Percentiles rank a stretch among this genome's conserved stretches.
Evolutionary conservation across 2,797 vertebrate genomes (phyloP).

Genomic region (Oryzias dopingdopingensis): DNA sequence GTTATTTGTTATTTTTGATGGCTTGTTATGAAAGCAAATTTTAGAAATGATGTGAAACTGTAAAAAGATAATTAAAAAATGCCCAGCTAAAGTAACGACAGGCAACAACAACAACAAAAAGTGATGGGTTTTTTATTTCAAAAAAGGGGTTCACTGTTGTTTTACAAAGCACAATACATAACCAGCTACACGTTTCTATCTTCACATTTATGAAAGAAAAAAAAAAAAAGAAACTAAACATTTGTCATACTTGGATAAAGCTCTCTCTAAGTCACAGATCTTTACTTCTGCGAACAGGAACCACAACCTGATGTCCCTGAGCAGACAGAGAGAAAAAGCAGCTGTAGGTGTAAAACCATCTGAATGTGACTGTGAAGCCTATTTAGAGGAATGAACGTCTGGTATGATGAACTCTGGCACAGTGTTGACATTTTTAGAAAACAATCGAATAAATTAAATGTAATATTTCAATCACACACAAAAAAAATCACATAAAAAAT

Average conservation of each 20-base stretch:
- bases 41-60: no score
- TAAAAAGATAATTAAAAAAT: neutral
- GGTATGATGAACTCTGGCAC: conserved; percentile 30
- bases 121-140: conserved; percentile 44
- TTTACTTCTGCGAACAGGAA: conserved; percentile 81
- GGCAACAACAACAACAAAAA: no score
- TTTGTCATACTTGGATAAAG: conserved; percentile 78
- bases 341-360: conserved; percentile 8
- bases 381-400: conserved; percentile 17
- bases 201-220: conserved; percentile 69
- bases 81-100: neutral
- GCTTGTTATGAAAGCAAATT: no score
- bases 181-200: conserved; percentile 86
- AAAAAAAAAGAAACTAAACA: conserved; percentile 61
- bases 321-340: conserved; percentile 76
- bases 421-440: conserved; percentile 53
- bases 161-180: conserved; percentile 87
- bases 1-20: no score
- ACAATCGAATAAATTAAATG: conserved; percentile 70
- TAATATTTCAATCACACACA: conserved; percentile 46
- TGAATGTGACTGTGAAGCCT: conserved; percentile 21
- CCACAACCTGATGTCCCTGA: conserved; percentile 87
- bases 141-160: conserved; percentile 47
- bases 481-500: conserved; percentile 44
- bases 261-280: conserved; percentile 85